Evolutionary conservation across 2,113 vertebrate species (phyloP), one percentile per base, ranked within the genome.

Genomic region (Pseudorectes ferrugineus): DNA sequence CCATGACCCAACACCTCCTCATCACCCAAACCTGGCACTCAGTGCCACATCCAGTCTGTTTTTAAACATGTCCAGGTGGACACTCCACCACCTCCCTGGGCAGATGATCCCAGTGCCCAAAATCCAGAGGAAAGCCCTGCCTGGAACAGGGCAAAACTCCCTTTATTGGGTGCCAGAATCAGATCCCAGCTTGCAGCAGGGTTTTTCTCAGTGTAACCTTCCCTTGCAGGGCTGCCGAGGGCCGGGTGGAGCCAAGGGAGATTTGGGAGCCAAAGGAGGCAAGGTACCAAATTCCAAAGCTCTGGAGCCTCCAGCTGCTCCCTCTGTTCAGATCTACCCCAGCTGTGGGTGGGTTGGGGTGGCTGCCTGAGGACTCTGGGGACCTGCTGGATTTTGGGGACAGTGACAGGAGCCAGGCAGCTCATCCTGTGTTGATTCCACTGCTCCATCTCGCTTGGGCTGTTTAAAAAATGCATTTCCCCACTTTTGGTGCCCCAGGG

Each of bases 201-300:
- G 33, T 12, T 43, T 38, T 57, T 6, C 42, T 87, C 54, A 43
- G 65, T 2, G 10, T 38, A 10, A 16, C 48, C 25, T n/a, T 31
- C 24, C 6, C 28, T 78, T 46, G 51, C 92, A 99, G 99, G 99
- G 99, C 29, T 95, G 81, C 58, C 95, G 59, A 95, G 98, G 98
- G 66, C 96, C 92, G 2, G 86, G 95, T 52, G 99, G 98, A 90
- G 98, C 98, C 83, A 98, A 97, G 46, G 99, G 99, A 18, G 95
- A 98, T 72, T 38, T 74, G 46, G 99, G 99, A 88, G 66, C 85
- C n/a, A 98, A 98, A 98, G 99, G 99, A 67, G 86, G 96, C 87
- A 98, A 97, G 97, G 99, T 99, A 98, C 21, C 12, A 2, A 0
- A 33, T 6, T 36, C 18, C 14, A 4, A 35, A 16, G 9, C 65